Evolutionary conservation across 2,797 vertebrate species (phyloP), one percentile per base, ranked within the genome.

Genomic region (Aphelocoma californica): DNA sequence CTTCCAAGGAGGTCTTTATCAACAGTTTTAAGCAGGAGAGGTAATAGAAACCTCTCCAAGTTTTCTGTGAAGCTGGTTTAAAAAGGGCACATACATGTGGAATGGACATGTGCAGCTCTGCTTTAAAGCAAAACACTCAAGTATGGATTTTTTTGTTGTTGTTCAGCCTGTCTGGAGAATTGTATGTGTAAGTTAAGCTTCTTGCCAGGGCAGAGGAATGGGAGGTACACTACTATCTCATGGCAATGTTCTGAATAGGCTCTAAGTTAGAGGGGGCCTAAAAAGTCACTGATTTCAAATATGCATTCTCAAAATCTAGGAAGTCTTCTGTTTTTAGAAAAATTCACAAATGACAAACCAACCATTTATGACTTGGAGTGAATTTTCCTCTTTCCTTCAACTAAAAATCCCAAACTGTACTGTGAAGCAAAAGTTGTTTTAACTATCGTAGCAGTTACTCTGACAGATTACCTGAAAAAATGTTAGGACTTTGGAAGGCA

Each of bases 331-430:
- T 14, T 48, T 62, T 45, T 24, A 82, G 17, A 58, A 77, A 70
- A 71, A 81, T 13, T 48, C 18, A 25, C 29, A 40, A 85, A 45
- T 13, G 8, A 65, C 34, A 75, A 87, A 26, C 18, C 31, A 77
- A 38, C 3, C 0, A 0, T 16, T 53, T 62, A 14, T 3, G 8
- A 69, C 23, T 32, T 38, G 17, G 20, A 19, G 1, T 67, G 61
- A 77, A 60, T 3, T 18, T 12, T 42, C 14, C 23, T 60, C 45
- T 47, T 32, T 31, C 44, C 9, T 70, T 67, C 2, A 3, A 32
- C 32, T 47, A 40, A 58, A 72, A 80, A 20, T 21, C 1, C 10
- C 7, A 32, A 67, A 47, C 4, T 53, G 11, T 38, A 61, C 20
- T 11, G 66, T 31, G 56, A 77, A 50, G 25, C 13, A 62, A 18